phyloP scores from a whole-genome alignment of 2,888 invertebrate genomes.

The Strigamia transsilvanica region DNA sequence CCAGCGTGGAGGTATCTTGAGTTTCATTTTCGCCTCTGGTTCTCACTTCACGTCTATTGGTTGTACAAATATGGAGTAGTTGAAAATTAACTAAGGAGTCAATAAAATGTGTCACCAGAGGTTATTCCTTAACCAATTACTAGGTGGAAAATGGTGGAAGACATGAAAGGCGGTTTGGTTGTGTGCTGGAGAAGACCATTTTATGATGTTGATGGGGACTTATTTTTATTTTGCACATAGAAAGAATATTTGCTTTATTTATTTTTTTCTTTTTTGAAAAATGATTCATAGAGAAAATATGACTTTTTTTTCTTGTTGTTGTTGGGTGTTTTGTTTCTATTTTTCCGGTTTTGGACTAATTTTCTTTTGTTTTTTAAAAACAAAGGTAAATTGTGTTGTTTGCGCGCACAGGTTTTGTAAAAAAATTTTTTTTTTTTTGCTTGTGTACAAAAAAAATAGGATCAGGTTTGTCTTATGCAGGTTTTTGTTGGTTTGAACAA shows the following conservation, averaged over 20 bases:
- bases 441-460: no score
- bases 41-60: conserved; percentile 12
- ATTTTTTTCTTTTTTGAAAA: background rate
- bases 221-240: background rate
- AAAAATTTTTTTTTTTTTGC: no score
- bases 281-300: background rate
- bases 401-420: background rate
- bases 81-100: background rate
- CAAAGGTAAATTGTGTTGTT: conserved; percentile 27
- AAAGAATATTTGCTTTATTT: background rate
- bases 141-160: background rate
- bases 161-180: background rate
- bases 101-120: conserved; percentile 34
- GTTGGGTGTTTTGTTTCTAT: background rate
- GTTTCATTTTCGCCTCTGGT: conserved; percentile 39
- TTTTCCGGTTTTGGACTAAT: background rate
- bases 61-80: conserved; percentile 34
- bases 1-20: background rate
- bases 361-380: conserved; percentile 28
- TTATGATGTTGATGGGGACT: background rate
- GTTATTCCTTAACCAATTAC: background rate
- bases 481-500: no score
- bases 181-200: conserved; percentile 12
- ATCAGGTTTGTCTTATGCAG: background rate
- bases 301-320: background rate